These are phyloP conservation scores for Meloidogyne hapla DNA, from an alignment of 1,140 invertebrate genomes.

Conservation along the genomic window DNA sequence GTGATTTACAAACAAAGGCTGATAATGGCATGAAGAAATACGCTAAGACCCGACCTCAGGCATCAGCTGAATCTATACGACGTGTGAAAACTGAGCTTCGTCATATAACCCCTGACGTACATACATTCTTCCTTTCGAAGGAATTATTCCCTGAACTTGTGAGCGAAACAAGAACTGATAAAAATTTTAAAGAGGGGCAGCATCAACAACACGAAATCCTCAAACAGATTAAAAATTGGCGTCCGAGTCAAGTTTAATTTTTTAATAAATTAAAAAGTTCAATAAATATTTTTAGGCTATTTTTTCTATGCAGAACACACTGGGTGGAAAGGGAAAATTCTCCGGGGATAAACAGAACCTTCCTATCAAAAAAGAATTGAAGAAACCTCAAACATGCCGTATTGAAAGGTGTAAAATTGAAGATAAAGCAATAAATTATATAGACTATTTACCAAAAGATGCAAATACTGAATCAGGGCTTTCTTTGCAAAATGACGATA, in stretches of 20 bases:
- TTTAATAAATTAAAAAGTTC: neutral
- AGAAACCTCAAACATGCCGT: neutral
- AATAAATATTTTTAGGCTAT: constrained; percentile 75
- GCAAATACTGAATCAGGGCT: constrained; percentile 74
- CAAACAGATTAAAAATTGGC: constrained; percentile 78
- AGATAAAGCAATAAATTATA: constrained; percentile 77
- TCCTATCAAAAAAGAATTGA: neutral
- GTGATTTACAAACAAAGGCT: constrained; percentile 75
- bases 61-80: constrained; percentile 83
- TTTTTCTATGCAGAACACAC: constrained; percentile 75
- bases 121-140: constrained; percentile 46
- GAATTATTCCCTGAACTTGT: constrained; percentile 18
- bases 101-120: constrained; percentile 36
- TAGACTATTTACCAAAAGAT: constrained; percentile 81
- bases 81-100: constrained; percentile 72
- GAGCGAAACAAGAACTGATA: neutral
- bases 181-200: neutral
- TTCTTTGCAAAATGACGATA: constrained; percentile 32
- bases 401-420: constrained; percentile 35
- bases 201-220: constrained; percentile 67
- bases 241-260: constrained; percentile 72
- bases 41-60: constrained; percentile 77
- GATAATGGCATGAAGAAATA: constrained; percentile 88
- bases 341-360: constrained; percentile 66
- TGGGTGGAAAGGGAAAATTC: constrained; percentile 13